Percentiles rank a stretch among this genome's conserved stretches.
Evolutionary conservation across 2,797 vertebrate genomes (phyloP).

Genomic region (Notoglanidium macrostoma): DNA sequence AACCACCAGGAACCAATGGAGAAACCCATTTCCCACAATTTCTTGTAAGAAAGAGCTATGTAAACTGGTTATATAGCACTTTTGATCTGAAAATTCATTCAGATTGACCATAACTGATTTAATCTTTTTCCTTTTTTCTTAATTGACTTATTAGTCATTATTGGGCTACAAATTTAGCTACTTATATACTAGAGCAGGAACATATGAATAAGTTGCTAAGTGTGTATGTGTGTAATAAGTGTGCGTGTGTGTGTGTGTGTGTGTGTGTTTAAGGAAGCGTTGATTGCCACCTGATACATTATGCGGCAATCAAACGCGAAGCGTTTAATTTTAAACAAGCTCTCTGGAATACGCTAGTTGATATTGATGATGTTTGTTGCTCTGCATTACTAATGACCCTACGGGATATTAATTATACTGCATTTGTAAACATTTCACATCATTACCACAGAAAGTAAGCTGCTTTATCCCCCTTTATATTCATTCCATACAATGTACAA

Average conservation of each 20-base stretch:
- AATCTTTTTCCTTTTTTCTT: not conserved
- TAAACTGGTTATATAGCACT: not conserved
- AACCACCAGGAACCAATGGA: not conserved
- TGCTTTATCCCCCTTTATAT: not conserved
- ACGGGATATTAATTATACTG: slow-evolving; percentile 35
- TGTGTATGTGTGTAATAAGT: not conserved
- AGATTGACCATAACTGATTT: not conserved
- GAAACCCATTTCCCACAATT: not conserved
- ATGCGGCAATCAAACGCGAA: slow-evolving; percentile 45
- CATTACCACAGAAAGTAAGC: slow-evolving; percentile 12
- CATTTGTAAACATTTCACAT: slow-evolving; percentile 47
- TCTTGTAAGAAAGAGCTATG: not conserved
- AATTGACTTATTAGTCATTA: slow-evolving; percentile 5
- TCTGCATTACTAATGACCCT: slow-evolving; percentile 50
- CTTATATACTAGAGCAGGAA: not conserved
- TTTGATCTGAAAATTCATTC: not conserved
- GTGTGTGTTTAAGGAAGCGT: not conserved
- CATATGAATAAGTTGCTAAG: not conserved
- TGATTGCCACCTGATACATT: slow-evolving; percentile 38
- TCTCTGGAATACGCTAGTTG: slow-evolving; percentile 43
- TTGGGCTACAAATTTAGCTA: not conserved
- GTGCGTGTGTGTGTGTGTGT: not conserved
- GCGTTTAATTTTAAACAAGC: slow-evolving; percentile 47
- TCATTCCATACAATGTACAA: slow-evolving; percentile 16
- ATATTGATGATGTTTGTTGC: slow-evolving; percentile 51